Evolutionary conservation across 2,888 invertebrate genomes (phyloP).

Genomic region (Amphipoea oculea): DNA sequence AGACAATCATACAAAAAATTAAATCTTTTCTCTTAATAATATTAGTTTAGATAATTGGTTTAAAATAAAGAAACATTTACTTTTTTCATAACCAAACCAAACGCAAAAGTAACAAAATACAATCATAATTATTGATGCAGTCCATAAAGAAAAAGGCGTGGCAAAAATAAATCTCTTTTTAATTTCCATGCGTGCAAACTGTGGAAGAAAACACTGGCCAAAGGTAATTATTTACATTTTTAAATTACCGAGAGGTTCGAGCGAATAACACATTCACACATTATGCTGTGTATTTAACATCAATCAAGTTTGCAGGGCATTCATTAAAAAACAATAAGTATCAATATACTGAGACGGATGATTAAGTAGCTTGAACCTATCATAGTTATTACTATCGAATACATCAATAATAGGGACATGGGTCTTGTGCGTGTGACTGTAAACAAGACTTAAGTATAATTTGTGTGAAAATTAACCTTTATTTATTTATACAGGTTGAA

Average conservation of each 20-base stretch:
- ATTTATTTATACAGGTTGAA: too few relatives aligned
- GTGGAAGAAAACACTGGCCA: conserved; percentile 30
- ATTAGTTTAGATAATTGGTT: not conserved
- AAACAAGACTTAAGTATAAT: not conserved
- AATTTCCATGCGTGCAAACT: conserved; percentile 26
- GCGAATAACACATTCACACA: conserved; percentile 65
- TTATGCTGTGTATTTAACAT: conserved; percentile 65
- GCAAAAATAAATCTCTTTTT: conserved; percentile 45
- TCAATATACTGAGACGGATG: conserved; percentile 34
- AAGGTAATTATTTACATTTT: conserved; percentile 56
- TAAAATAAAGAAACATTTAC: not conserved
- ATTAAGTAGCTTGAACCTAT: conserved; percentile 21
- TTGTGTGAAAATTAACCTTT: not conserved
- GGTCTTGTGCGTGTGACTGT: not conserved
- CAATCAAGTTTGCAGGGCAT: conserved; percentile 60
- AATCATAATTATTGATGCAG: not conserved
- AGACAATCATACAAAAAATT: too few relatives aligned
- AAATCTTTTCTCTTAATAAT: too few relatives aligned
- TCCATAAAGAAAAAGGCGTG: conserved; percentile 24
- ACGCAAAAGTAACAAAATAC: not conserved
- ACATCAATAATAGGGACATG: conserved; percentile 3
- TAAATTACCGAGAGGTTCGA: conserved; percentile 37
- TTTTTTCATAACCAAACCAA: not conserved
- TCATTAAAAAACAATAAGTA: conserved; percentile 70
- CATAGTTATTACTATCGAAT: not conserved